Conservation (phyloP, 1,140 invertebrate genomes). For the Pollicipes pollicipes region DNA sequence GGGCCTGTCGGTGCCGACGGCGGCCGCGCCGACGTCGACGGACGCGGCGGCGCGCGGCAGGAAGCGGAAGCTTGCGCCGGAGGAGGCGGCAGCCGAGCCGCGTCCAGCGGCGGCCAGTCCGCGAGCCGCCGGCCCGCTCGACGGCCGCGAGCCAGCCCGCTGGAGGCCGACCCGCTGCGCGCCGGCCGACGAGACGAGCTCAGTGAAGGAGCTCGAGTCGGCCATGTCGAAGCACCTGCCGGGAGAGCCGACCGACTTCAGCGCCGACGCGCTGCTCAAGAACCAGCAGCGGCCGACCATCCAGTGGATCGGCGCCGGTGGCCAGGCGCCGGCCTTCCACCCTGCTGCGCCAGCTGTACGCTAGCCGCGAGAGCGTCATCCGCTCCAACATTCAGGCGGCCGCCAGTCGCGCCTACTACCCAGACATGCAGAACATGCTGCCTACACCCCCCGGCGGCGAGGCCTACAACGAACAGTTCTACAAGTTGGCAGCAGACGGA, state of each 20-base stretch:
- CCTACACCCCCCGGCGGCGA: conserved; percentile 15
- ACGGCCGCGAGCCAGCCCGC: too few relatives aligned
- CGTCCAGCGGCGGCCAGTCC: conserved; percentile 20
- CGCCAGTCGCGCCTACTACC: conserved; percentile 15
- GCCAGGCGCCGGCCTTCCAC: conserved; percentile 52
- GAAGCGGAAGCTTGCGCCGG: not conserved
- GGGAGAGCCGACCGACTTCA: conserved; percentile 56
- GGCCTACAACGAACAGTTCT: conserved; percentile 15
- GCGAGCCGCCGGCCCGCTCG: conserved; percentile 10
- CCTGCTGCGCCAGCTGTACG: conserved; percentile 70
- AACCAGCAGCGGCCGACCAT: conserved; percentile 52
- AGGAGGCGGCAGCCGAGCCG: conserved; percentile 13
- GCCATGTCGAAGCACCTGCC: conserved; percentile 92
- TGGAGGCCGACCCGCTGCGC: not conserved
- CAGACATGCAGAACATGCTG: conserved; percentile 16
- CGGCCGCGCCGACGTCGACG: not conserved
- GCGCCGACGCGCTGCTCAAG: conserved; percentile 57
- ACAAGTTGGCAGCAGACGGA: conserved; percentile 9
- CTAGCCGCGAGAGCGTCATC: conserved; percentile 84
- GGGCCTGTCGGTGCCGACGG: not conserved
- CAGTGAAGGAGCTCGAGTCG: conserved; percentile 80
- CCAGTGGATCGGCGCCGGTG: conserved; percentile 67
- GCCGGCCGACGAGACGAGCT: conserved; percentile 29
- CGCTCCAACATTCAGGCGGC: conserved; percentile 61
- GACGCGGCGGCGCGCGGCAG: too few relatives aligned